A percentile compares a stretch with the other conserved stretches of the same genome.
These are phyloP conservation scores for Xenopus borealis DNA, from an alignment of 2,113 vertebrate species.

Conservation along the genomic window DNA sequence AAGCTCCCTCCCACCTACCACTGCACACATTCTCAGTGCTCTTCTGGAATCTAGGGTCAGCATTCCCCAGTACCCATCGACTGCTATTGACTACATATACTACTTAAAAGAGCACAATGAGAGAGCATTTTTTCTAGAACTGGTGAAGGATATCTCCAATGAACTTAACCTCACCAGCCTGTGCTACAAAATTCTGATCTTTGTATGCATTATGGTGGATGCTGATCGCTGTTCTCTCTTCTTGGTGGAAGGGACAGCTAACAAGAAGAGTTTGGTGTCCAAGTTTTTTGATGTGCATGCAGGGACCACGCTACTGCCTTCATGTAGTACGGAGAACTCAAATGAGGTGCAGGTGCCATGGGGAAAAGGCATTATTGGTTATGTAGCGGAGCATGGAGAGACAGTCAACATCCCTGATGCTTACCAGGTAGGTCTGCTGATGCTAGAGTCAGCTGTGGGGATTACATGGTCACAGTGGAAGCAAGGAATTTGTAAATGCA, in stretches of 20 bases:
- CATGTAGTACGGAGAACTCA: slow-evolving; percentile 78
- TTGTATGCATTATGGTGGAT: slow-evolving; percentile 95
- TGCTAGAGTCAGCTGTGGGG: background rate
- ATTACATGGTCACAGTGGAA: too few relatives aligned
- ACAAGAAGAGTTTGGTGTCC: slow-evolving; percentile 92
- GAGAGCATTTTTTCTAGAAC: slow-evolving; percentile 93
- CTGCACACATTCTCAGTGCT: slow-evolving; percentile 92
- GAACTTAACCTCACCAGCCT: slow-evolving; percentile 93
- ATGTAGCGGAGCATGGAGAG: slow-evolving; percentile 94
- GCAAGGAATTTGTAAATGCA: too few relatives aligned
- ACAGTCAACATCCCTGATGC: slow-evolving; percentile 96
- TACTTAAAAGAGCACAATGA: slow-evolving; percentile 91
- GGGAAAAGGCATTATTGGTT: slow-evolving; percentile 97
- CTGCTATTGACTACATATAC: slow-evolving; percentile 93
- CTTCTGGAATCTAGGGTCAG: slow-evolving; percentile 95
- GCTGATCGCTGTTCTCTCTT: slow-evolving; percentile 94
- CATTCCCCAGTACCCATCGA: slow-evolving; percentile 93
- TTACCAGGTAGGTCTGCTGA: slow-evolving; percentile 82
- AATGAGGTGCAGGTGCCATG: slow-evolving; percentile 96
- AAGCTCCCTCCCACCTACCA: slow-evolving; percentile 91
- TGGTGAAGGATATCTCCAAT: slow-evolving; percentile 98
- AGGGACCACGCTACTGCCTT: slow-evolving; percentile 87
- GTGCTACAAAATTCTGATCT: slow-evolving; percentile 95
- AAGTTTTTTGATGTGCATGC: slow-evolving; percentile 97
- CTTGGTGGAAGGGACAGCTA: slow-evolving; percentile 84